These are phyloP conservation scores for Tyrannus savana DNA, from an alignment of 2,113 vertebrate species.

Conservation along the genomic window DNA sequence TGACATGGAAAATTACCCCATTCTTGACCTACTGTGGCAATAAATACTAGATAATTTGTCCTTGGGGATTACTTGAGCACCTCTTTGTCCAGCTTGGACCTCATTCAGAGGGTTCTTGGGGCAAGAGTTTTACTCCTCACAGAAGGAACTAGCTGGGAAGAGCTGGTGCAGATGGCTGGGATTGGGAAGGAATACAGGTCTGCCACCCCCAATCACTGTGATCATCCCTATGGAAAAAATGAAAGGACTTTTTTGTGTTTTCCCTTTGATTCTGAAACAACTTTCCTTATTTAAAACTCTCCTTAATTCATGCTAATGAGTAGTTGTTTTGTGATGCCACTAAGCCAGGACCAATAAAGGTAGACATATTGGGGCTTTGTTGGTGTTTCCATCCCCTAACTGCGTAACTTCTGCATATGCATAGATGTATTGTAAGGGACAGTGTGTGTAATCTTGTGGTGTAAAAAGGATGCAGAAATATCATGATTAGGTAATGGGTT, in stretches of 20 bases:
- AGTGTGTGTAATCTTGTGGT: background rate
- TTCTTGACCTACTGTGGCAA: background rate
- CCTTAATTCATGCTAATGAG: background rate
- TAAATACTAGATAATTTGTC: background rate
- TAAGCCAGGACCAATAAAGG: background rate
- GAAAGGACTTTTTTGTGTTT: background rate
- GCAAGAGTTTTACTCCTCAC: background rate
- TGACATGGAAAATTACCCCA: background rate
- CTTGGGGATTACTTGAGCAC: background rate
- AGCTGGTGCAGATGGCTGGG: background rate
- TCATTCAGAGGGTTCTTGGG: background rate
- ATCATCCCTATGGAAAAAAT: background rate
- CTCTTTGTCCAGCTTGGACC: background rate
- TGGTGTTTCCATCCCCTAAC: background rate
- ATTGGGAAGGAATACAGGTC: background rate
- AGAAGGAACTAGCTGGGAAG: background rate
- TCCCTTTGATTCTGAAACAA: background rate
- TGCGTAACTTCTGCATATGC: background rate
- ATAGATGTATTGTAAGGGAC: background rate
- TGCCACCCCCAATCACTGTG: background rate
- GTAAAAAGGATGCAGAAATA: background rate
- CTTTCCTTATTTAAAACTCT: background rate
- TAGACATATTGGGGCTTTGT: background rate
- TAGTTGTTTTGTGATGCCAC: background rate
- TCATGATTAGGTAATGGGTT: background rate